A percentile compares a stretch with the other conserved stretches of the same genome.
phyloP scores from a whole-genome alignment of 1,140 invertebrate genomes.

The Phenacoccus solenopsis region DNA sequence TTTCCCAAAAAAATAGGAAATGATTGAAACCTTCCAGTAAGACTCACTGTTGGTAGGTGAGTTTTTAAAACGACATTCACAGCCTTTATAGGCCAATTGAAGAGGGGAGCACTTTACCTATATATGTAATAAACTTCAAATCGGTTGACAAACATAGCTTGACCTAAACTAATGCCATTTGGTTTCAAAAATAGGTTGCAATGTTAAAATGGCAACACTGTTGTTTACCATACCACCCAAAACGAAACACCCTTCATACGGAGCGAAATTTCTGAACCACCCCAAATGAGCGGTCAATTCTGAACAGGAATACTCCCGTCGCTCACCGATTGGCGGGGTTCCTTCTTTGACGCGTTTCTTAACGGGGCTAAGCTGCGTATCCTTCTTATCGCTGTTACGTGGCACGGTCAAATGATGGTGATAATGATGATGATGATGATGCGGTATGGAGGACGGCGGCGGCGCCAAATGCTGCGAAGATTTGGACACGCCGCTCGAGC shows the following conservation, averaged over 20 bases:
- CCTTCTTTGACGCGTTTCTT: constrained; percentile 97
- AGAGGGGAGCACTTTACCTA: no score
- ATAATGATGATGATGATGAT: constrained; percentile 21
- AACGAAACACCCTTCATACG: background rate
- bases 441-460: constrained; percentile 11
- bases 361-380: constrained; percentile 86
- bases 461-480: constrained; percentile 1
- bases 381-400: constrained; percentile 52
- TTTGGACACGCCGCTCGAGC: constrained; percentile 19
- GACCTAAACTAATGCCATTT: no score
- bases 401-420: constrained; percentile 24
- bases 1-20: no score
- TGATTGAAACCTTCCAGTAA: no score
- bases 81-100: no score
- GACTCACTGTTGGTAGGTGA: no score
- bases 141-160: no score
- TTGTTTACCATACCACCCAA: no score
- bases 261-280: background rate
- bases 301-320: constrained; percentile 14
- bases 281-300: background rate
- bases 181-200: no score
- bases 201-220: no score
- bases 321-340: constrained; percentile 58
- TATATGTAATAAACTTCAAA: no score
- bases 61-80: no score